A percentile compares a stretch with the other conserved stretches of the same genome.
Conservation (phyloP, 2,797 vertebrate species). For the Staurois parvus region DNA sequence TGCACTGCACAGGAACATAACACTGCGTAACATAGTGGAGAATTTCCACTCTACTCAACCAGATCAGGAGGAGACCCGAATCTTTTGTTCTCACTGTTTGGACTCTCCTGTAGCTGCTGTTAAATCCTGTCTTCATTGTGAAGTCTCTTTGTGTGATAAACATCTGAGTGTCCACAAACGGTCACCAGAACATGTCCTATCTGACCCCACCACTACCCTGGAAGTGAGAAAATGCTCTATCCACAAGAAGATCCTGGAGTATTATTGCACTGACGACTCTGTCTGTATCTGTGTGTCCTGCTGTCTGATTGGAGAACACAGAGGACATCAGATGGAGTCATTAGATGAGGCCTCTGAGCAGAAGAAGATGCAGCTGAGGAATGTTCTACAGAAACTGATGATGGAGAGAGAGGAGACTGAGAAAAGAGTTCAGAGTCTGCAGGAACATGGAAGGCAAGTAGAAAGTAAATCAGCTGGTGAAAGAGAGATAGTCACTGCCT, state of each 20-base stretch:
- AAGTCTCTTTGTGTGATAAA: not conserved
- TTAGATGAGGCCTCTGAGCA: not conserved
- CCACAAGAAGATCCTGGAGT: conserved; percentile 20
- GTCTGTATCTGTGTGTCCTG: conserved; percentile 1
- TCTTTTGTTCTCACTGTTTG: not conserved
- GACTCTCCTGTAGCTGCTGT: not conserved
- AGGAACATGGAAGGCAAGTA: not conserved
- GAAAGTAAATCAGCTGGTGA: not conserved
- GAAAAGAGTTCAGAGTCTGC: not conserved
- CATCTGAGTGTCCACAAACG: conserved; percentile 12
- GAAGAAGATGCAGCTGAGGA: too few species aligned
- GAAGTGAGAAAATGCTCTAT: not conserved
- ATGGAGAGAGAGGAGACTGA: too few species aligned
- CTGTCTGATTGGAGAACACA: too few species aligned
- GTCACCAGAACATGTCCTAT: conserved; percentile 10
- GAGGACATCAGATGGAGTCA: not conserved
- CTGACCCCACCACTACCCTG: not conserved
- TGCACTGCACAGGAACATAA: not conserved
- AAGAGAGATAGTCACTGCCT: not conserved
- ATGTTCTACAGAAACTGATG: too few species aligned
- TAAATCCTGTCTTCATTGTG: too few species aligned
- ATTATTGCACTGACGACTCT: conserved; percentile 15
- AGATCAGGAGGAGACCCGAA: too few species aligned
- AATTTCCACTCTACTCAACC: too few species aligned
- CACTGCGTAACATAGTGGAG: not conserved